Conservation (phyloP, 2,888 invertebrate species). For the Cerastis leucographa region DNA sequence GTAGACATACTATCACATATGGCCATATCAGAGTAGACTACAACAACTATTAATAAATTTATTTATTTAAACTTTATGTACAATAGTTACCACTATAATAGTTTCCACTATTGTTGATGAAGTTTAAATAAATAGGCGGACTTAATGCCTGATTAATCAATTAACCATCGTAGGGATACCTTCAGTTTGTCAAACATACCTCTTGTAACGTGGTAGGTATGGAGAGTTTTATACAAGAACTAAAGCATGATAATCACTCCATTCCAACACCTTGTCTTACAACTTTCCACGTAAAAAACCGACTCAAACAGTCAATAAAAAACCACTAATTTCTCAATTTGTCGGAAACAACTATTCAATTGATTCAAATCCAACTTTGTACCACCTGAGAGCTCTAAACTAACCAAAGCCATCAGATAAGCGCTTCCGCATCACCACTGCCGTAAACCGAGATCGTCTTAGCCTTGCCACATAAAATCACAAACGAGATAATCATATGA, state of each 20-base stretch:
- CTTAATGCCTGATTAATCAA: too few species aligned
- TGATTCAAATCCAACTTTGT: not conserved
- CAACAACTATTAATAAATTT: not conserved
- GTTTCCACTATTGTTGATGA: too few species aligned
- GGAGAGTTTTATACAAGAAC: not conserved
- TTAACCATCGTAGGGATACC: too few species aligned
- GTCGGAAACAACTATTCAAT: slow-evolving; percentile 1
- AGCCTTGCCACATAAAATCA: slow-evolving; percentile 50
- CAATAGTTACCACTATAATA: too few species aligned
- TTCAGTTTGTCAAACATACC: not conserved
- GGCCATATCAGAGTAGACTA: not conserved
- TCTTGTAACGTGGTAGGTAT: not conserved
- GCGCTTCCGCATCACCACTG: slow-evolving; percentile 32
- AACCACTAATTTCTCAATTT: slow-evolving; percentile 12
- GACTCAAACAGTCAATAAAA: slow-evolving; percentile 6
- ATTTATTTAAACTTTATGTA: too few species aligned
- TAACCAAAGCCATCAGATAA: slow-evolving; percentile 42
- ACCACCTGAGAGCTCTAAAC: slow-evolving; percentile 1
- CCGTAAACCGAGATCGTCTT: slow-evolving; percentile 43
- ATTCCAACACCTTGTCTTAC: not conserved
- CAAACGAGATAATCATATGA: slow-evolving; percentile 61
- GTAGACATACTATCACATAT: not conserved
- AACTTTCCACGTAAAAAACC: not conserved
- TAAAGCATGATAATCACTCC: not conserved
- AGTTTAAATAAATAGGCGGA: too few species aligned